Base-by-base conservation (phyloP, 2,113 vertebrate species). In the Brachyhypopomus occidentalis region DNA sequence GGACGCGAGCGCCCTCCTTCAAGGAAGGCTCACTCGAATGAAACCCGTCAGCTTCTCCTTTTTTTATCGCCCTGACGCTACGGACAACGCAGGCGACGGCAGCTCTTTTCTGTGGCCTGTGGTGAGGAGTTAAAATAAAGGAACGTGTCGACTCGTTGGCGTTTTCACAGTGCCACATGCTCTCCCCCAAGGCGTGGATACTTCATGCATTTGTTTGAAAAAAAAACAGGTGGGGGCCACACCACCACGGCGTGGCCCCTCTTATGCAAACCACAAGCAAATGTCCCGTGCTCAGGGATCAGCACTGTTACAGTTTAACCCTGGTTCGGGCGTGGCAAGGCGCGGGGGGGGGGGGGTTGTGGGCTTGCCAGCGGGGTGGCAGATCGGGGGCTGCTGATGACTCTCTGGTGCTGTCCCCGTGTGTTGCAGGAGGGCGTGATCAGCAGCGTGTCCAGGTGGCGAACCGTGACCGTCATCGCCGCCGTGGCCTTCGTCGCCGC, bases 361-460 rank as follows among this genome's bases (percentile, higher is more conserved):
- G 30, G n/a, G n/a, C n/a, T 30, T 30, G 30, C 30, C 30, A 30
- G n/a, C n/a, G n/a, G 30, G 30, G 30, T 3, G 30, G 3, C 30
- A 1, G 30, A 1, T 30, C 30, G 3, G 30, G 30, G 30, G 2
- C 30, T 30, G 17, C 23, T 80, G 59, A 77, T 22, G 5, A 25
- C 56, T 4, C n/a, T n/a, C n/a, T n/a, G n/a, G 45, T 14, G 34
- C 41, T 74, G 3, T 11, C 25, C 41, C 59, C 66, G 27, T 82
- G 66, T 86, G 75, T 81, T 86, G 8, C 73, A 92, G 92, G 89
- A 77, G 71, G 94, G 90, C 0, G 90, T 91, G 30, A 89, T 93
- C 64, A 38, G n/a, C 1, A 81, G 77, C 3, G 83, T 93, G 67
- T 87, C 92, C 4, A 88, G 67, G 5, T 94, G 92, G 92, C 90